These are phyloP conservation scores for Lamproptera curius DNA, from an alignment of 2,888 invertebrate species.

Conservation along the genomic window DNA sequence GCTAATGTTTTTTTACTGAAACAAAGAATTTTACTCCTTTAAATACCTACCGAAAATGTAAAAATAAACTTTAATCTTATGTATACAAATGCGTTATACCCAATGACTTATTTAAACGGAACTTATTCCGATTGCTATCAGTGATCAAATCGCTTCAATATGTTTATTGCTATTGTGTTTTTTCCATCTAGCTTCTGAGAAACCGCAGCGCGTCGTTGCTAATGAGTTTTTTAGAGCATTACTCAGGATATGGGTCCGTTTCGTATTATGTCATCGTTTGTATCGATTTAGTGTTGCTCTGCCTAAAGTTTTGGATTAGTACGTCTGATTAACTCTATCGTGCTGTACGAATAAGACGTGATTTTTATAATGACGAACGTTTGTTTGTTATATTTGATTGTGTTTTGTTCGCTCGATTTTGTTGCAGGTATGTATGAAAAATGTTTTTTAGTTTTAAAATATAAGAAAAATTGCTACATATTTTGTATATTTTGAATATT, in stretches of 20 bases:
- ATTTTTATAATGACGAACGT: conserved; percentile 4
- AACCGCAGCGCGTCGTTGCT: conserved; percentile 7
- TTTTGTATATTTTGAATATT: too few species aligned
- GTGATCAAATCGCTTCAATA: conserved; percentile 2
- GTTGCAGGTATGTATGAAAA: conserved; percentile 8
- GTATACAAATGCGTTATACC: too few species aligned
- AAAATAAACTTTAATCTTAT: too few species aligned
- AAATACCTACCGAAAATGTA: too few species aligned
- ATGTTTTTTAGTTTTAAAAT: not conserved
- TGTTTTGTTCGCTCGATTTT: conserved; percentile 2
- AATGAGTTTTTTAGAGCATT: conserved; percentile 15
- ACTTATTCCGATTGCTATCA: conserved; percentile 12
- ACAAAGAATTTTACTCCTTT: too few species aligned
- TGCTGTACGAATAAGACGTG: not conserved
- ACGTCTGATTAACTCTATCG: not conserved
- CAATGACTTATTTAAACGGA: conserved; percentile 6
- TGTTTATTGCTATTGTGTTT: conserved; percentile 7
- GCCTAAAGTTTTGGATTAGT: not conserved
- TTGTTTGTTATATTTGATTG: not conserved
- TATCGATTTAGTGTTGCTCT: not conserved
- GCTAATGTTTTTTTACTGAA: too few species aligned
- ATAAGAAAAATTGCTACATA: too few species aligned
- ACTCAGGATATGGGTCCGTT: conserved; percentile 10
- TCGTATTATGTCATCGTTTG: conserved; percentile 14
- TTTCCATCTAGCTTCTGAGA: conserved; percentile 10